phyloP scores from a whole-genome alignment of 2,797 vertebrate genomes.

The Ciconia nigra region DNA sequence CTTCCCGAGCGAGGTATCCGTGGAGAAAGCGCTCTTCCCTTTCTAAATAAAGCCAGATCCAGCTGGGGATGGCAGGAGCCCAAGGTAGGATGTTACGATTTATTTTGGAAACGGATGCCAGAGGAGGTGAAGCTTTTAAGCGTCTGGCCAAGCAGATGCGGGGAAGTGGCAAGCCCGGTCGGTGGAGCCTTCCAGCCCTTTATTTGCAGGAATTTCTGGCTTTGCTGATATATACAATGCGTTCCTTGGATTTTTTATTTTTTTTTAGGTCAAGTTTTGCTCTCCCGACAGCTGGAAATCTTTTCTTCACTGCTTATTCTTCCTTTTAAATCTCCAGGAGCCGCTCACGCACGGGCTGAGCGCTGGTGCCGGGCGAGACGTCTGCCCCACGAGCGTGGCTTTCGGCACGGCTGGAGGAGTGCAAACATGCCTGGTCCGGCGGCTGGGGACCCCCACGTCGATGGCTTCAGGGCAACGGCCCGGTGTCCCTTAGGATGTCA shows the following conservation, averaged over 20 bases:
- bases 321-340: neutral
- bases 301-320: neutral
- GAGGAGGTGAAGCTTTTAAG: neutral
- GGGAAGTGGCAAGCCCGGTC: neutral
- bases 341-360: neutral
- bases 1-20: neutral
- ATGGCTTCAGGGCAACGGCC: neutral
- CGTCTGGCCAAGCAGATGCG: neutral
- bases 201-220: neutral
- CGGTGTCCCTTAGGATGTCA: neutral
- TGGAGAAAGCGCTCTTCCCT: neutral
- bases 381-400: neutral
- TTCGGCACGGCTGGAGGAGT: neutral
- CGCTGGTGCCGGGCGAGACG: neutral
- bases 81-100: neutral
- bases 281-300: neutral
- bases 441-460: too few relatives aligned
- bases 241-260: neutral
- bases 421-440: neutral
- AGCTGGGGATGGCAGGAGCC: constrained; percentile 26
- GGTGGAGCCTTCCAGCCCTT: neutral
- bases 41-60: neutral
- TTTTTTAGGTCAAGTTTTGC: neutral
- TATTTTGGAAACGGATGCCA: neutral
- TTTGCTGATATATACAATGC: neutral